phyloP scores from a whole-genome alignment of 1,140 invertebrate genomes.

The Trinorchestia longiramus region DNA sequence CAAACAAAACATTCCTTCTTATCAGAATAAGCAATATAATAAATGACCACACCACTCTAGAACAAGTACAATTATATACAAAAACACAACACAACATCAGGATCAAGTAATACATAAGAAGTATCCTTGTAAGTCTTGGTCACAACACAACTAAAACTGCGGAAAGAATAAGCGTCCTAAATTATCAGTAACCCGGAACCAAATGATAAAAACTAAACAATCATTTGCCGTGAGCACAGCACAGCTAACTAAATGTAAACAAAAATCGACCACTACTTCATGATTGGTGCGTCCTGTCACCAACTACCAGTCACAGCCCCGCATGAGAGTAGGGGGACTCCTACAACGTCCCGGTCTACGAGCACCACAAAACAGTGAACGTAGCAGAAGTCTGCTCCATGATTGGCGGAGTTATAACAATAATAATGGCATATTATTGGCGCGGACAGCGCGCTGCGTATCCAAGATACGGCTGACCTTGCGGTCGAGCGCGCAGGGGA shows the following conservation, averaged over 20 bases:
- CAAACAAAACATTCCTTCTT: too few species aligned
- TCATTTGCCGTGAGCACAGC: neutral
- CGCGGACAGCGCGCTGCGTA: neutral
- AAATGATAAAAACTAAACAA: neutral
- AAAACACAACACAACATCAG: too few species aligned
- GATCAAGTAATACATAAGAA: neutral
- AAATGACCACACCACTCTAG: too few species aligned
- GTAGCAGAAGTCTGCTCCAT: neutral
- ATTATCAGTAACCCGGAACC: neutral
- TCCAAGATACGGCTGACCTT: constrained; percentile 36
- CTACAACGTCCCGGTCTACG: neutral
- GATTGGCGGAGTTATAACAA: neutral
- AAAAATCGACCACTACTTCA: neutral
- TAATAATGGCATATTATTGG: neutral
- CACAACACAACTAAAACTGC: neutral
- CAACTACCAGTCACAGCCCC: neutral
- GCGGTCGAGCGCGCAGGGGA: neutral
- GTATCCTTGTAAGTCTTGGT: neutral
- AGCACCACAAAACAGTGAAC: neutral
- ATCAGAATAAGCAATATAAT: too few species aligned
- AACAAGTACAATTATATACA: too few species aligned
- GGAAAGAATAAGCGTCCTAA: neutral
- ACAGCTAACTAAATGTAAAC: neutral
- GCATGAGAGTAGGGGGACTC: neutral
- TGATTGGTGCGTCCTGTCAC: neutral